Conservation (phyloP, 2,888 invertebrate genomes). For the Sminthurinus aureus region DNA sequence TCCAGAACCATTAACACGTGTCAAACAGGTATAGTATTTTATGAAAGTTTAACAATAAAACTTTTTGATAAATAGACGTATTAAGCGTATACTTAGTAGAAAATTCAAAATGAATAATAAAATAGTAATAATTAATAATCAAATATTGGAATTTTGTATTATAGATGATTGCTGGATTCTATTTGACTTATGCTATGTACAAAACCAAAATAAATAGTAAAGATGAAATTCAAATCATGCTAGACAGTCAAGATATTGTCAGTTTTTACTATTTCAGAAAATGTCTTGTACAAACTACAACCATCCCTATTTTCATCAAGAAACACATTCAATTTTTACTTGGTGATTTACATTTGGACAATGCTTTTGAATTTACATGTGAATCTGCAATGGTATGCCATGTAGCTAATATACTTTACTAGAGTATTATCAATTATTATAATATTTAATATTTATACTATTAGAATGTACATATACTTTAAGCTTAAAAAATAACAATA, state of each 20-base stretch:
- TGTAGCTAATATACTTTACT: too few species aligned
- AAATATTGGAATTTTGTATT: too few species aligned
- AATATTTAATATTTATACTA: too few species aligned
- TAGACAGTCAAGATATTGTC: conserved; percentile 13
- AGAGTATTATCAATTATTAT: background rate
- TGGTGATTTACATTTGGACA: background rate
- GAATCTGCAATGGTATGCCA: background rate
- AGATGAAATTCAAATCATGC: background rate
- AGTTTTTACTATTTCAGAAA: conserved; percentile 12
- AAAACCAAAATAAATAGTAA: background rate
- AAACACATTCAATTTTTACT: background rate
- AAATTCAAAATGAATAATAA: too few species aligned
- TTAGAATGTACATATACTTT: too few species aligned
- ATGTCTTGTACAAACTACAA: background rate
- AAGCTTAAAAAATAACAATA: too few species aligned
- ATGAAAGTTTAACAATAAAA: too few species aligned
- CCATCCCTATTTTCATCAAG: conserved; percentile 3
- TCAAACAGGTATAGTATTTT: background rate
- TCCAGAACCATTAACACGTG: background rate
- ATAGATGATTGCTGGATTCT: conserved; percentile 20
- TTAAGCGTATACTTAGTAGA: too few species aligned
- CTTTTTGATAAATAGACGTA: too few species aligned
- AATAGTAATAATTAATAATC: too few species aligned
- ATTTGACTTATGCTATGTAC: conserved; percentile 3
- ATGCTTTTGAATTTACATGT: conserved; percentile 3